phyloP scores from a whole-genome alignment of 2,113 vertebrate genomes.

The Poeciliopsis retropinna region DNA sequence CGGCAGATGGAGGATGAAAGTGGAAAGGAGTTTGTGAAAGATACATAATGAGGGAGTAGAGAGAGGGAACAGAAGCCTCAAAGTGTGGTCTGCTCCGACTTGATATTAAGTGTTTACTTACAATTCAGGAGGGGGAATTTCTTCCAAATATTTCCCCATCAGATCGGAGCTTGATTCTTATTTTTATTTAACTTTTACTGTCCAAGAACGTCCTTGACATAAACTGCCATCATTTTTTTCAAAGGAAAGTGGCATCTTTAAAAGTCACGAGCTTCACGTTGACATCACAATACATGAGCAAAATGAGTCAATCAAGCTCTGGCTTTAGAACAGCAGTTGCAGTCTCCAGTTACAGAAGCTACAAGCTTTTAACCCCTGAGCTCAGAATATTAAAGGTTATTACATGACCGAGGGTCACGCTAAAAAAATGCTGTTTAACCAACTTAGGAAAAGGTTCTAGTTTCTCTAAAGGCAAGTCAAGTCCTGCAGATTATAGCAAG shows the following conservation, averaged over 20 bases:
- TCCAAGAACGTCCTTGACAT: neutral
- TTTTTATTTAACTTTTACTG: neutral
- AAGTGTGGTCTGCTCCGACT: conserved; percentile 13
- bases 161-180: conserved; percentile 34
- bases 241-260: too few relatives aligned
- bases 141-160: conserved; percentile 26
- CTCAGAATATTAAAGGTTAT: neutral
- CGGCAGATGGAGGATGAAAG: conserved; percentile 44
- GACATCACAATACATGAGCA: neutral
- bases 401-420: neutral
- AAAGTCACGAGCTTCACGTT: neutral
- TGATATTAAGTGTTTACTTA: conserved; percentile 27
- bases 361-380: neutral
- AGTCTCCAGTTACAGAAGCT: neutral
- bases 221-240: too few relatives aligned
- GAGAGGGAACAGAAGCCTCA: conserved; percentile 1
- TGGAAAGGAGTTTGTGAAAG: conserved; percentile 38
- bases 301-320: neutral
- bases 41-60: conserved; percentile 27
- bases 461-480: too few relatives aligned
- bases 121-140: conserved; percentile 20
- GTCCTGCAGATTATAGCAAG: too few relatives aligned
- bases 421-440: too few relatives aligned
- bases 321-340: neutral
- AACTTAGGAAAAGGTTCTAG: too few relatives aligned